Percentiles rank a stretch among this genome's conserved stretches.
These are phyloP conservation scores for Petrocephalus schoutedeni DNA, from an alignment of 2,797 vertebrate genomes.

Conservation along the genomic window DNA sequence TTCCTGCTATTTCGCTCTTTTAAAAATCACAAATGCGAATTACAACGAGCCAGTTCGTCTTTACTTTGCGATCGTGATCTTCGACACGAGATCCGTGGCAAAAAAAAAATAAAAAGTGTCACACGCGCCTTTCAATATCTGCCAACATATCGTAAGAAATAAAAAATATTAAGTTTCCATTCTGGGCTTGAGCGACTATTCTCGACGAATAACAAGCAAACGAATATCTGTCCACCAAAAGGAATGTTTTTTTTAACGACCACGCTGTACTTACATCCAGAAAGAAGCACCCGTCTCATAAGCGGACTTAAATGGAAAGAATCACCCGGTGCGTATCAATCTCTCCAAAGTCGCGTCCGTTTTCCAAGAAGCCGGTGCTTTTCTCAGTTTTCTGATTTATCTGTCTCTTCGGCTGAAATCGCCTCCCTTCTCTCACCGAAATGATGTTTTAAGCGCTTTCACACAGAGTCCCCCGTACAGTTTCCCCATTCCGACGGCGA, in stretches of 20 bases:
- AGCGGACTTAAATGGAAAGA: conserved; percentile 2
- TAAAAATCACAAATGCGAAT: background rate
- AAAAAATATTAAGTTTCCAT: conserved; percentile 45
- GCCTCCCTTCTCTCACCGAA: background rate
- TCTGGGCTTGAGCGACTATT: conserved; percentile 23
- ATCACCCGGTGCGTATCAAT: conserved; percentile 7
- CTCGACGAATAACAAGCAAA: conserved; percentile 12
- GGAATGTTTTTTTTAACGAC: background rate
- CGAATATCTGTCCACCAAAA: conserved; percentile 9
- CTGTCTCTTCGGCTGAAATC: background rate
- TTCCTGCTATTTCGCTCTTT: conserved; percentile 31
- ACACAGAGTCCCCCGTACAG: background rate
- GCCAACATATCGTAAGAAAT: background rate
- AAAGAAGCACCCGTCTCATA: conserved; percentile 8
- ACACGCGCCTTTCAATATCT: background rate
- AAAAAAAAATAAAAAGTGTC: background rate
- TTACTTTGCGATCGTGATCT: background rate
- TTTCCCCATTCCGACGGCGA: conserved; percentile 21
- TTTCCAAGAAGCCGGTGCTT: background rate
- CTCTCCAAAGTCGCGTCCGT: background rate
- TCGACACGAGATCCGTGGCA: background rate
- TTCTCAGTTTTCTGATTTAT: background rate
- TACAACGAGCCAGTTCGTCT: background rate
- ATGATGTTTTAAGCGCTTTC: background rate
- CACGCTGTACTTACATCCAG: conserved; percentile 24